These are phyloP conservation scores for Nematopogon swammerdamellus DNA, from an alignment of 2,888 invertebrate species.

Conservation along the genomic window DNA sequence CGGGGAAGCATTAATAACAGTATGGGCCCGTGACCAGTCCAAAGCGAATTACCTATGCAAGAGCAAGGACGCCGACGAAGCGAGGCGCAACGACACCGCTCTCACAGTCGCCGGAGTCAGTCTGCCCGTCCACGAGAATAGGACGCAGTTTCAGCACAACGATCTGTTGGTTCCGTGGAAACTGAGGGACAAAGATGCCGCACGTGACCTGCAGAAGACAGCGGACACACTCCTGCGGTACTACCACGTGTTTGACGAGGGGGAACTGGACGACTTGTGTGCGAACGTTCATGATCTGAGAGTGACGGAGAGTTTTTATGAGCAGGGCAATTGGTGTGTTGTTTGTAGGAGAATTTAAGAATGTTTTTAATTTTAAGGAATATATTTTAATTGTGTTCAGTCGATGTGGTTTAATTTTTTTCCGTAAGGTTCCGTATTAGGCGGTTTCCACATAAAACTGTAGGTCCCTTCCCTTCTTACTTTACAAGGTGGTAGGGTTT, in stretches of 20 bases:
- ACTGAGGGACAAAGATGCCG: slow-evolving; percentile 37
- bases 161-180: slow-evolving; percentile 98
- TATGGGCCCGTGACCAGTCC: slow-evolving; percentile 93
- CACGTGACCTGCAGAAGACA: slow-evolving; percentile 24
- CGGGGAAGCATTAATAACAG: slow-evolving; percentile 84
- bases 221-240: slow-evolving; percentile 70
- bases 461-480: no score
- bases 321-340: slow-evolving; percentile 96
- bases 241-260: slow-evolving; percentile 91
- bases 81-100: slow-evolving; percentile 14
- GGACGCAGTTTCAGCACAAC: slow-evolving; percentile 84
- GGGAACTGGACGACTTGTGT: slow-evolving; percentile 72
- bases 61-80: slow-evolving; percentile 17
- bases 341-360: slow-evolving; percentile 62
- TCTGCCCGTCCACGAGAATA: slow-evolving; percentile 84
- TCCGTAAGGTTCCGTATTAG: no score
- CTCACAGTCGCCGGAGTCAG: slow-evolving; percentile 24
- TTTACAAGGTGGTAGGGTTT: no score
- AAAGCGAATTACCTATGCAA: slow-evolving; percentile 47
- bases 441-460: no score
- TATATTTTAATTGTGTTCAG: no score
- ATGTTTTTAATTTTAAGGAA: neutral
- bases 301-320: slow-evolving; percentile 76
- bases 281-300: slow-evolving; percentile 41
- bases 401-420: no score